phyloP scores from a whole-genome alignment of 2,113 vertebrate genomes.

The Vicugna pacos region DNA sequence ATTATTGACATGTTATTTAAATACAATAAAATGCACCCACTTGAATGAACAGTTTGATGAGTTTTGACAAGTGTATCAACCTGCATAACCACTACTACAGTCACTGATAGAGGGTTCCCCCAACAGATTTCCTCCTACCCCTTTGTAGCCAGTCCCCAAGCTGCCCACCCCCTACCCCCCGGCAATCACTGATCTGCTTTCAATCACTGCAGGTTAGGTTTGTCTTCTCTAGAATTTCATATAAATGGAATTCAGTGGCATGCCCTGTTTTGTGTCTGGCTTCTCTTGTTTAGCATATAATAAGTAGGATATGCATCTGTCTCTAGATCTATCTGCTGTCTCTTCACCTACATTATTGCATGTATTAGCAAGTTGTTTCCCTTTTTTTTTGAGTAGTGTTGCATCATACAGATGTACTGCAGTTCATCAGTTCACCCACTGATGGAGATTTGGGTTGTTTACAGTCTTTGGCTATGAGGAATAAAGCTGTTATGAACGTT shows the following conservation, averaged over 20 bases:
- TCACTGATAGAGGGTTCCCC: not conserved
- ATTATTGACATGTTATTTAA: slow-evolving; percentile 13
- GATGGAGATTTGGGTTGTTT: not conserved
- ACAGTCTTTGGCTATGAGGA: not conserved
- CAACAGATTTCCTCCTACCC: not conserved
- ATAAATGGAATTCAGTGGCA: not conserved
- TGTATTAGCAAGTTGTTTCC: not conserved
- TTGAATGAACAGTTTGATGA: not conserved
- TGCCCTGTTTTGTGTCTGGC: not conserved
- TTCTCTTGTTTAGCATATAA: not conserved
- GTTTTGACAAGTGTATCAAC: not conserved
- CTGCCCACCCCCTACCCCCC: fast-evolving
- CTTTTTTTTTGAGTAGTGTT: not conserved
- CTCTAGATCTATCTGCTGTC: not conserved
- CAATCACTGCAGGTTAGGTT: not conserved
- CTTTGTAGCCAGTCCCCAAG: not conserved
- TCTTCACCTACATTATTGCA: not conserved
- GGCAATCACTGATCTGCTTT: not conserved
- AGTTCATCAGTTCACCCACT: not conserved
- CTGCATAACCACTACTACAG: not conserved
- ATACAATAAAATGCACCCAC: not conserved
- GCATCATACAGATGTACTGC: not conserved
- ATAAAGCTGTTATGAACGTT: not conserved
- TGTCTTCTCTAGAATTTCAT: slow-evolving; percentile 16
- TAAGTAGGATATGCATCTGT: not conserved